Conservation (phyloP, 2,888 invertebrate species). For the Ophion ellenae region DNA sequence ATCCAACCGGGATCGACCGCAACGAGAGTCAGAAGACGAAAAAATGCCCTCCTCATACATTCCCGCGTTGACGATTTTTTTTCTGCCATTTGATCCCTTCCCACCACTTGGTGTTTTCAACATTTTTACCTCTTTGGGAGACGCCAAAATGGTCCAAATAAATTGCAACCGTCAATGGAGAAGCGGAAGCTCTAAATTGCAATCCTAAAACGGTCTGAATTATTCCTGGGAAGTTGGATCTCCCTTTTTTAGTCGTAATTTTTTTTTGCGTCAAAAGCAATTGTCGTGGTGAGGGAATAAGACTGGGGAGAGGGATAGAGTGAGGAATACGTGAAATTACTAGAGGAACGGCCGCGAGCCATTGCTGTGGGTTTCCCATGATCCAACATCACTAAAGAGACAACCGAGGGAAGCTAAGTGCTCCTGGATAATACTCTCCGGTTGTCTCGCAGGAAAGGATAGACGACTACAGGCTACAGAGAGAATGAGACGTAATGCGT, state of each 20-base stretch:
- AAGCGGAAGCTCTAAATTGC: too few species aligned
- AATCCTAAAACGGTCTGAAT: too few species aligned
- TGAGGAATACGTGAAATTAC: conserved; percentile 2
- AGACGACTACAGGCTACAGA: conserved; percentile 2
- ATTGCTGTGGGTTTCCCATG: conserved; percentile 52
- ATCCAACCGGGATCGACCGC: conserved; percentile 50
- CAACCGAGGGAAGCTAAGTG: conserved; percentile 50
- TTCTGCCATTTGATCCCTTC: conserved; percentile 4
- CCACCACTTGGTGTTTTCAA: too few species aligned
- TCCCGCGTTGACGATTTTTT: conserved; percentile 27
- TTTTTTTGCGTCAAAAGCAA: too few species aligned
- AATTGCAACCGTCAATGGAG: too few species aligned
- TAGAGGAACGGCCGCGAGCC: background rate
- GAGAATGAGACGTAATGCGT: conserved; percentile 53
- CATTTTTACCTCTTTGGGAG: too few species aligned
- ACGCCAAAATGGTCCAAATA: too few species aligned
- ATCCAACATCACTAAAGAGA: conserved; percentile 43
- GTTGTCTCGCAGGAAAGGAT: conserved; percentile 47
- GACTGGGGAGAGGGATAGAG: too few species aligned
- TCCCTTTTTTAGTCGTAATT: too few species aligned
- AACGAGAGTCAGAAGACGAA: conserved; percentile 38
- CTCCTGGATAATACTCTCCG: conserved; percentile 55
- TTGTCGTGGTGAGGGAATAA: too few species aligned
- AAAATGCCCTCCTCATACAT: conserved; percentile 28
- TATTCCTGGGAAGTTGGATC: too few species aligned